These are phyloP conservation scores for Stomatorhinus ivindoensis DNA, from an alignment of 2,113 vertebrate genomes.

Conservation along the genomic window DNA sequence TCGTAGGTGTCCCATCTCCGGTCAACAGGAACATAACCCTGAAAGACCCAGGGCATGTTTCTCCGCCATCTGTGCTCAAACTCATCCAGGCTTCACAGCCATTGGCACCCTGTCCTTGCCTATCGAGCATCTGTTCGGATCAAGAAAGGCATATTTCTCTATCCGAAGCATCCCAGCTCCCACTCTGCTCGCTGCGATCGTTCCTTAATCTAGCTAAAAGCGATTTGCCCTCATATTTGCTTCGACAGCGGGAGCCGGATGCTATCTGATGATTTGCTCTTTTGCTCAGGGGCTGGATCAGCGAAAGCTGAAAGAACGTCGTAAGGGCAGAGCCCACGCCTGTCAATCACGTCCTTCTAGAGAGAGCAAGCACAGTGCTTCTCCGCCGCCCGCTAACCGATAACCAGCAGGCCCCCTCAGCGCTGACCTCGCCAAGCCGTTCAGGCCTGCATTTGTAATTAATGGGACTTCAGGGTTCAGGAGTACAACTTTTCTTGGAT, in stretches of 20 bases:
- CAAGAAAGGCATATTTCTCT: neutral
- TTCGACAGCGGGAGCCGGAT: neutral
- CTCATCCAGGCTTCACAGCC: neutral
- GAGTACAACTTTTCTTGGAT: neutral
- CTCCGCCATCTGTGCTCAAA: neutral
- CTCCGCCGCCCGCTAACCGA: neutral
- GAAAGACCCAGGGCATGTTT: neutral
- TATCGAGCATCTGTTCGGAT: neutral
- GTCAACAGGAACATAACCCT: neutral
- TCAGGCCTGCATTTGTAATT: conserved; percentile 4
- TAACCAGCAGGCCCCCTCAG: neutral
- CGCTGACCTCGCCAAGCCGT: neutral
- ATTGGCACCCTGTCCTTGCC: neutral
- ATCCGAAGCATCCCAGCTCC: neutral
- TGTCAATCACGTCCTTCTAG: neutral
- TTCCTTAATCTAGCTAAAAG: neutral
- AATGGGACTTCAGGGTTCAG: conserved; percentile 1
- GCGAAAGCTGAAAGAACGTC: neutral
- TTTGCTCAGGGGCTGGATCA: neutral
- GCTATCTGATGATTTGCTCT: neutral
- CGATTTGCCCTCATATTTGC: neutral
- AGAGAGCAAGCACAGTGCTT: neutral
- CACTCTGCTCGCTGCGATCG: neutral
- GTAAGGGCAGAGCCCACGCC: neutral
- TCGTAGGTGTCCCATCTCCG: neutral